A percentile compares a stretch with the other conserved stretches of the same genome.
phyloP scores from a whole-genome alignment of 2,113 vertebrate species.

The Barbus barbus region DNA sequence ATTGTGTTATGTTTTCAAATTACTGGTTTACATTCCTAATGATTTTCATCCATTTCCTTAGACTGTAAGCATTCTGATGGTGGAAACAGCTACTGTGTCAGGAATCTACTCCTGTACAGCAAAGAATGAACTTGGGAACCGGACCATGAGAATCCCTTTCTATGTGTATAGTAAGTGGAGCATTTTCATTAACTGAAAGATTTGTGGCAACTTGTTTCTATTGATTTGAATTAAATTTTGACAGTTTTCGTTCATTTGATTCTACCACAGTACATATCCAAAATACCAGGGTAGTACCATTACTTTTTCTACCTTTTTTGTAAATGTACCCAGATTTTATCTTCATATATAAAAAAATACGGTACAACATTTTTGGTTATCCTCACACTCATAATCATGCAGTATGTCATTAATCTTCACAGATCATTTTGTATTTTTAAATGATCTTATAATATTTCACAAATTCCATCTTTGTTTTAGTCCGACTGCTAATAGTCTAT shows the following conservation, averaged over 20 bases:
- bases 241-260: neutral
- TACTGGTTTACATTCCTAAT: neutral
- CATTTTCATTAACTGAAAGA: neutral
- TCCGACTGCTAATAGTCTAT: too few relatives aligned
- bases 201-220: neutral
- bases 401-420: neutral
- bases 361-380: neutral
- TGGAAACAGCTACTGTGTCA: constrained; percentile 68
- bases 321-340: neutral
- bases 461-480: neutral
- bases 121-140: constrained; percentile 69
- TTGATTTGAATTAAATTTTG: neutral
- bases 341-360: neutral
- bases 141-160: constrained; percentile 70
- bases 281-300: too few relatives aligned
- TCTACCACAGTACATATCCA: neutral
- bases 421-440: neutral
- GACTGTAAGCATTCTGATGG: constrained; percentile 78
- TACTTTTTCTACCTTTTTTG: too few relatives aligned
- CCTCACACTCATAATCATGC: neutral
- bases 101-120: constrained; percentile 81
- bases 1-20: neutral
- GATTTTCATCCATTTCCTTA: constrained; percentile 55
- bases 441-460: neutral
- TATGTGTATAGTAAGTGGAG: constrained; percentile 80